Conservation (phyloP, 1,140 invertebrate genomes). For the Orussus abietinus region DNA sequence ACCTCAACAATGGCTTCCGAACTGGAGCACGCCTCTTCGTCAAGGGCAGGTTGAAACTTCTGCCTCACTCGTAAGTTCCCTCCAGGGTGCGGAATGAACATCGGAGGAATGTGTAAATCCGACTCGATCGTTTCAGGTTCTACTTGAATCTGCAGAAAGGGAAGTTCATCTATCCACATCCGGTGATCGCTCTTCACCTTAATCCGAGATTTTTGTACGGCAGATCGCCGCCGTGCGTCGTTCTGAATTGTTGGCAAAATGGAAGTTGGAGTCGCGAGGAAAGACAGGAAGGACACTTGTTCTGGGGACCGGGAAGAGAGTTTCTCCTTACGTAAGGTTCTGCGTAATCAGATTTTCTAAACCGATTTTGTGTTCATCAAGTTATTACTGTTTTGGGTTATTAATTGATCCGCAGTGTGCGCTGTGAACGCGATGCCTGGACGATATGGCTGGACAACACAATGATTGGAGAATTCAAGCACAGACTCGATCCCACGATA, state of each 20-base stretch:
- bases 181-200: conserved; percentile 60
- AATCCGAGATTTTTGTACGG: conserved; percentile 60
- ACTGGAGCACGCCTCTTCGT: conserved; percentile 56
- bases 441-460: conserved; percentile 43
- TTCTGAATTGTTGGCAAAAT: conserved; percentile 50
- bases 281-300: conserved; percentile 43
- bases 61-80: conserved; percentile 58
- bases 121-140: conserved; percentile 58
- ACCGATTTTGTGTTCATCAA: neutral
- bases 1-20: conserved; percentile 46
- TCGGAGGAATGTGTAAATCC: neutral
- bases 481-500: conserved; percentile 34
- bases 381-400: conserved; percentile 1
- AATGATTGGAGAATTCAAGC: conserved; percentile 45
- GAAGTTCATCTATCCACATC: conserved; percentile 61
- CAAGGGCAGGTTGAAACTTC: conserved; percentile 58
- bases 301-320: conserved; percentile 47
- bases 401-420: conserved; percentile 33
- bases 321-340: conserved; percentile 46
- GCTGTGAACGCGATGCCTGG: conserved; percentile 38
- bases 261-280: conserved; percentile 49
- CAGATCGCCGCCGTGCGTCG: conserved; percentile 36
- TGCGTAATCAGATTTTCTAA: no score
- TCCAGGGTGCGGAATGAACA: neutral
- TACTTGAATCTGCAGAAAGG: conserved; percentile 66